A percentile compares a stretch with the other conserved stretches of the same genome.
These are phyloP conservation scores for Tylochromis polylepis DNA, from an alignment of 2,113 vertebrate genomes.

Conservation along the genomic window DNA sequence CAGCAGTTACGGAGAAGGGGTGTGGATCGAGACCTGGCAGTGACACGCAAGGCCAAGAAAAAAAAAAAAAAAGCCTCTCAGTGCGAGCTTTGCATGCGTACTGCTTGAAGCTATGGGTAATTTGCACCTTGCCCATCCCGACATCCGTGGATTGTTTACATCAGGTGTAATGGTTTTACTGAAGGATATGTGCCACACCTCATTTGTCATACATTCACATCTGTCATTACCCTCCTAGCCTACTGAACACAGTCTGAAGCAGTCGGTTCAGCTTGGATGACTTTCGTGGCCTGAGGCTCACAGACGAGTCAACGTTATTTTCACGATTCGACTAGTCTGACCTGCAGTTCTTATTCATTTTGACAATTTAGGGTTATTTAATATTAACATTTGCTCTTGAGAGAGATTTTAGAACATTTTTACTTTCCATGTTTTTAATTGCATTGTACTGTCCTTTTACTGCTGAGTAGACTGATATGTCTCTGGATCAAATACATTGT, in stretches of 20 bases:
- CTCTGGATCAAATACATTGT: not conserved
- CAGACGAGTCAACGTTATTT: not conserved
- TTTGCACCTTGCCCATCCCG: not conserved
- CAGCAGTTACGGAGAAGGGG: conserved; percentile 12
- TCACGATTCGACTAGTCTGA: not conserved
- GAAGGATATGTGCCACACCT: conserved; percentile 12
- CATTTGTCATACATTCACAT: not conserved
- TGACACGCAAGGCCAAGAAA: conserved; percentile 3
- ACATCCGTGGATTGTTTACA: conserved; percentile 22
- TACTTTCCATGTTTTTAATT: not conserved
- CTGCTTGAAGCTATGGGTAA: conserved; percentile 17
- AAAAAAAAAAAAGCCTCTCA: not conserved
- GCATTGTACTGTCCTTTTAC: not conserved
- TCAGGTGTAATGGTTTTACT: conserved; percentile 36
- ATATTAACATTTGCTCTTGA: not conserved
- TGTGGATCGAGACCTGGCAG: conserved; percentile 23
- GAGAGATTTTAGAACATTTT: not conserved
- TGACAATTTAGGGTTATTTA: not conserved
- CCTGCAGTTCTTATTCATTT: not conserved
- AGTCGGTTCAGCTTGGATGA: not conserved
- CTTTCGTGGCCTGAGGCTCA: not conserved
- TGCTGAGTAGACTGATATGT: not conserved
- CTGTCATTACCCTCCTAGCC: not conserved
- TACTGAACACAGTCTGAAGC: not conserved
- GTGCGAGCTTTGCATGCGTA: not conserved